Conservation (phyloP, 2,113 vertebrate species). For the Hippoglossus stenolepis region DNA sequence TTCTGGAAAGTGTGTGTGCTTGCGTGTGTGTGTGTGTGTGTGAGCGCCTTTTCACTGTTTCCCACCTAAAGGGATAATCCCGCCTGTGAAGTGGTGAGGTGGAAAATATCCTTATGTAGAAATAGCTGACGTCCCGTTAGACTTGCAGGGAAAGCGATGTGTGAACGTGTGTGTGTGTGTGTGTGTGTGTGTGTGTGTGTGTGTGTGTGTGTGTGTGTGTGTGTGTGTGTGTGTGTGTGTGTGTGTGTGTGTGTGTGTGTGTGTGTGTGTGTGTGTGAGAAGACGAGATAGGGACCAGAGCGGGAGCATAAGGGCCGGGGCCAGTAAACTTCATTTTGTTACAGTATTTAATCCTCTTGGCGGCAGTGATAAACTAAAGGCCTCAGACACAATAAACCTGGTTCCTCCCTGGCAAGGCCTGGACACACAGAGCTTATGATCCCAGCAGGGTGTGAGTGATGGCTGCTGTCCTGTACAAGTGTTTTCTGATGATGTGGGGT, state of each 20-base stretch:
- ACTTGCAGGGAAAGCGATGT: neutral
- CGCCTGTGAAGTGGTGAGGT: constrained; percentile 75
- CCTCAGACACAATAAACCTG: constrained; percentile 27
- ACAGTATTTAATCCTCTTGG: constrained; percentile 71
- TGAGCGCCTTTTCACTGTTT: constrained; percentile 60
- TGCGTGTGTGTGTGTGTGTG: neutral
- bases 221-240: constrained; percentile 4
- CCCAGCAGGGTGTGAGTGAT: constrained; percentile 16
- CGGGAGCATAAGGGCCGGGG: constrained; percentile 35
- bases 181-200: constrained; percentile 8
- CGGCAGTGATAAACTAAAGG: constrained; percentile 55
- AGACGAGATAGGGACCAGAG: constrained; percentile 51
- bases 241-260: constrained; percentile 11
- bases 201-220: constrained; percentile 16
- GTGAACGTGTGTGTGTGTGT: constrained; percentile 5
- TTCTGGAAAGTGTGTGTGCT: neutral
- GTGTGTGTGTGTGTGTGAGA: constrained; percentile 17
- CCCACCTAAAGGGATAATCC: constrained; percentile 77
- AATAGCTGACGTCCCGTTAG: constrained; percentile 69
- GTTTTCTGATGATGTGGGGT: constrained; percentile 27
- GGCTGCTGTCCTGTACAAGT: neutral
- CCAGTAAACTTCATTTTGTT: constrained; percentile 62
- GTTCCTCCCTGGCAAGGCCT: neutral
- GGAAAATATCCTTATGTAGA: constrained; percentile 78
- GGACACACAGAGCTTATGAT: constrained; percentile 34